Evolutionary conservation across 2,113 vertebrate species (phyloP), one percentile per base, ranked within the genome.

Genomic region (Phyllopteryx taeniolatus): DNA sequence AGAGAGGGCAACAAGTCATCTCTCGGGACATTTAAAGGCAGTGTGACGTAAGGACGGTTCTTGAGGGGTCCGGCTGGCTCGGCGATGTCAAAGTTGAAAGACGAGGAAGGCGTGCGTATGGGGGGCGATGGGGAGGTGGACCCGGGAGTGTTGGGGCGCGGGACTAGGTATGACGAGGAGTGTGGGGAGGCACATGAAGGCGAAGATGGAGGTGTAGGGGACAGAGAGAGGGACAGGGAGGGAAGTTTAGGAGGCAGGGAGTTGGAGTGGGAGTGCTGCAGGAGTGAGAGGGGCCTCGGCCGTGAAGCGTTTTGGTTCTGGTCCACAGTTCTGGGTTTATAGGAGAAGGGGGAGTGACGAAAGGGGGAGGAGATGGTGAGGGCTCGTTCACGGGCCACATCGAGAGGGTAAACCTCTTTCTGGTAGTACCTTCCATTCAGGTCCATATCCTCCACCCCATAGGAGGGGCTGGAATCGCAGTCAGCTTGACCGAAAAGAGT

Each of bases 1-100:
- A 96, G 80, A 0, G 95, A 92, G 7, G 94, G 93, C 65, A 97
- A 82, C 63, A 96, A 88, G 73, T 94, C 81, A 47, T 97, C 96
- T 0, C 66, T 72, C 0, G 94, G 94, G 68, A 85, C 79, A 71
- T 85, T 87, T 19, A 75, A 86, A 82, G 91, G 88, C 76, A 88
- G 80, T 47, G 83, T 85, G 79, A 85, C 10, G 0, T 72, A 82
- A 15, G 86, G 79, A 54, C 89, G 83, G 85, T 83, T 88, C 72
- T 89, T 93, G 6, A 86, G 67, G 5, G 84, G 69, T 68, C 87
- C 87, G 27, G 64, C 75, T n/a, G 91, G 88, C 66, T 91, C 92
- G 0, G 83, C 70, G 17, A 94, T 75, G 66, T 93, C 92, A 81
- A 93, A 94, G 79, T 84, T 90, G 87, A 93, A 93, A 20, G 93